Evolutionary conservation across 2,113 vertebrate genomes (phyloP).

Genomic region (Leiothrix lutea): DNA sequence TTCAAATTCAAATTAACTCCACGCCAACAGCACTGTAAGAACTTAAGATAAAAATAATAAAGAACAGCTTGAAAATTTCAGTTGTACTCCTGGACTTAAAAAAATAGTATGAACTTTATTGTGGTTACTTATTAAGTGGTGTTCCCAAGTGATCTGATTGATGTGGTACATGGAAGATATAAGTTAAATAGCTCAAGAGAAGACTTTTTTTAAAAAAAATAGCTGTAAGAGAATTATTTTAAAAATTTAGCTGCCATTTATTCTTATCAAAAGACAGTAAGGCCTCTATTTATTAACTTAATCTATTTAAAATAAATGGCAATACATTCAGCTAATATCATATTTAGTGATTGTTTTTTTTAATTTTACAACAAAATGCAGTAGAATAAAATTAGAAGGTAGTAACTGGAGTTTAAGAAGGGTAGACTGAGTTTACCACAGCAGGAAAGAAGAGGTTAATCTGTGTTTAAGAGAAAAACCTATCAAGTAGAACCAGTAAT

Average conservation of each 20-base stretch:
- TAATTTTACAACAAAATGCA: background rate
- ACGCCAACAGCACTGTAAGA: background rate
- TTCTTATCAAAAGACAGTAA: background rate
- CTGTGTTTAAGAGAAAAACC: background rate
- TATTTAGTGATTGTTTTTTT: background rate
- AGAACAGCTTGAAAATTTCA: background rate
- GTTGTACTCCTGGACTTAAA: background rate
- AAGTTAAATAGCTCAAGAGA: background rate
- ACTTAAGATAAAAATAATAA: background rate
- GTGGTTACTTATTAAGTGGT: background rate
- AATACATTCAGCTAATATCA: fast-evolving
- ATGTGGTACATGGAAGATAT: fast-evolving
- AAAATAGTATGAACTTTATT: background rate
- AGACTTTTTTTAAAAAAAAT: background rate
- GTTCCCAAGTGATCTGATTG: background rate
- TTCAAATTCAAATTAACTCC: background rate
- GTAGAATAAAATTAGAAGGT: background rate
- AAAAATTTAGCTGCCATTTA: fast-evolving
- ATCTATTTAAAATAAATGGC: background rate
- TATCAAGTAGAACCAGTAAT: background rate
- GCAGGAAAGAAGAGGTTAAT: constrained; percentile 3
- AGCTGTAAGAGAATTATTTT: fast-evolving
- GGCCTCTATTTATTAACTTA: fast-evolving
- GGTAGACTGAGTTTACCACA: background rate
- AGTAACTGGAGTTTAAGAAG: background rate